A percentile compares a stretch with the other conserved stretches of the same genome.
phyloP scores from a whole-genome alignment of 2,797 vertebrate genomes.

The Eptatretus atami region DNA sequence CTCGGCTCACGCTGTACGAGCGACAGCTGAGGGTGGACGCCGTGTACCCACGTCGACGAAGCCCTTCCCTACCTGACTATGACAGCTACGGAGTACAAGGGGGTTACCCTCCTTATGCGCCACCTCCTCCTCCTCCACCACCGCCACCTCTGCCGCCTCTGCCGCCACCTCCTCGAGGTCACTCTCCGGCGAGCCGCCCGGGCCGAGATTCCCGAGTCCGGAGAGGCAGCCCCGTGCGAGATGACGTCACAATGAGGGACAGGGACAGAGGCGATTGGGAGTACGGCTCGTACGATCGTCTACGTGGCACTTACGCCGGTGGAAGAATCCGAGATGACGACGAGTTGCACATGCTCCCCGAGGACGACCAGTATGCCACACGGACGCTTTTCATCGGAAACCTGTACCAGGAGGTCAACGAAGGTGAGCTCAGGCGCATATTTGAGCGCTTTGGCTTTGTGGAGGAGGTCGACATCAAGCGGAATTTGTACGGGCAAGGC shows the following conservation, averaged over 20 bases:
- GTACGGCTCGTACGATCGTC: neutral
- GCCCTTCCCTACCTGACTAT: constrained; percentile 26
- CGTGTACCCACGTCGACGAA: constrained; percentile 47
- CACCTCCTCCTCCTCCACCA: constrained; percentile 66
- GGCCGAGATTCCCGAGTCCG: constrained; percentile 35
- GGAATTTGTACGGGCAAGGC: constrained; percentile 44
- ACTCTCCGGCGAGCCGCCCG: constrained; percentile 54
- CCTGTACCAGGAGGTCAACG: constrained; percentile 59
- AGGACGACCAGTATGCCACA: constrained; percentile 84
- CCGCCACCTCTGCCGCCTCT: constrained; percentile 58
- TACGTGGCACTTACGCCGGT: neutral
- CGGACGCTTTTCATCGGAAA: constrained; percentile 86
- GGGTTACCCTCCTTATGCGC: constrained; percentile 65
- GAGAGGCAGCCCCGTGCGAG: constrained; percentile 51
- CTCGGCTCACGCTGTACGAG: constrained; percentile 61
- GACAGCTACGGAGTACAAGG: constrained; percentile 21
- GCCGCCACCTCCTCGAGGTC: constrained; percentile 46
- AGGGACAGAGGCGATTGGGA: neutral
- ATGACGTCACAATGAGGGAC: neutral
- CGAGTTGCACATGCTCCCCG: constrained; percentile 36
- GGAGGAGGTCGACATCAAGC: constrained; percentile 83
- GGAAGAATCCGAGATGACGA: neutral
- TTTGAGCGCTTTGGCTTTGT: constrained; percentile 86
- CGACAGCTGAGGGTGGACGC: constrained; percentile 83
- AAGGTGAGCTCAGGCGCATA: constrained; percentile 49